Conservation (phyloP, 2,113 vertebrate species). For the Arizona elegans region DNA sequence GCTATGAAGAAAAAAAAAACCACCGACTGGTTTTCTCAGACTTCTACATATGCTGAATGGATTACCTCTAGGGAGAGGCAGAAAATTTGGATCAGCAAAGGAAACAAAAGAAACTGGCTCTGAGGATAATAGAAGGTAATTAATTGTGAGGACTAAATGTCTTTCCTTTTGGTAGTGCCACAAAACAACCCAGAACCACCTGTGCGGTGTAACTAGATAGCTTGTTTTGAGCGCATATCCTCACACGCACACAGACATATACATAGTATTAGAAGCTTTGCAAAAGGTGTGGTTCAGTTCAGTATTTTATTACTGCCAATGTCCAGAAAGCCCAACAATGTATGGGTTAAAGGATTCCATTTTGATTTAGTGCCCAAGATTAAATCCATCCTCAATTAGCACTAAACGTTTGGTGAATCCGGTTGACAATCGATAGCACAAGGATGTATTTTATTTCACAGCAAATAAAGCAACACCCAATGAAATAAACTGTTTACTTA, state of each 20-base stretch:
- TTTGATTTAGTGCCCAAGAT: neutral
- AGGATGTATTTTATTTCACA: constrained; percentile 12
- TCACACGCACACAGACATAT: neutral
- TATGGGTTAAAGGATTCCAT: neutral
- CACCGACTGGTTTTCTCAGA: neutral
- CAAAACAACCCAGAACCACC: neutral
- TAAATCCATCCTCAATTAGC: neutral
- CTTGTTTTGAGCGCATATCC: neutral
- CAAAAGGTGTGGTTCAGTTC: neutral
- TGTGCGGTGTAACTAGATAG: neutral
- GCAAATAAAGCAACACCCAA: constrained; percentile 35
- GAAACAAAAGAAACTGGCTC: neutral
- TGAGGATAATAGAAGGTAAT: neutral
- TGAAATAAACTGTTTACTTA: constrained; percentile 71
- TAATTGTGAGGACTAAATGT: neutral
- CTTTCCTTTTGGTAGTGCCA: neutral
- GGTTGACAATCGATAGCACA: neutral
- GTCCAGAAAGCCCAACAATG: constrained; percentile 9
- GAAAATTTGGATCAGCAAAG: neutral
- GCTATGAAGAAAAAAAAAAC: neutral
- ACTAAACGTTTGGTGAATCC: constrained; percentile 7
- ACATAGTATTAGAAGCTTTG: constrained; percentile 21
- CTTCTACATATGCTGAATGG: neutral
- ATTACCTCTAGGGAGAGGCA: neutral
- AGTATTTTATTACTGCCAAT: neutral